phyloP scores from a whole-genome alignment of 2,113 vertebrate species.

The Conger conger region DNA sequence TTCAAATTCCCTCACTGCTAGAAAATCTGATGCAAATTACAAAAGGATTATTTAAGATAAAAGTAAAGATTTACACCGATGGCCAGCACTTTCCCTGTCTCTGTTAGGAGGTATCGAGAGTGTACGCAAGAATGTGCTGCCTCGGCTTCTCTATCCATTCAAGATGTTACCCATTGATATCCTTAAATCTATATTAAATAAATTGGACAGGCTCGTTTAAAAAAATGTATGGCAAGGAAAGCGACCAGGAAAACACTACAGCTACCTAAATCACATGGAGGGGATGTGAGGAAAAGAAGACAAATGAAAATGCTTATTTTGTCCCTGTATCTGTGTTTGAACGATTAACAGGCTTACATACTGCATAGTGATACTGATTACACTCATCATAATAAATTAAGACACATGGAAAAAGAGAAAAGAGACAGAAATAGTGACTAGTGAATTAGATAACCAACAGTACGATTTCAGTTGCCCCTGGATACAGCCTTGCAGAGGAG shows the following conservation, averaged over 20 bases:
- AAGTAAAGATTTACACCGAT: slow-evolving; percentile 14
- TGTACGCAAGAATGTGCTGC: too few species aligned
- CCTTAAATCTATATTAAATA: not conserved
- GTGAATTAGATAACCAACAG: not conserved
- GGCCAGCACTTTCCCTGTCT: slow-evolving; percentile 7
- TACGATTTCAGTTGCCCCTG: slow-evolving; percentile 54
- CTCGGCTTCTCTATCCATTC: too few species aligned
- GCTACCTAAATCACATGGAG: too few species aligned
- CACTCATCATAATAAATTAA: not conserved
- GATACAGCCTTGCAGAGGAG: slow-evolving; percentile 53
- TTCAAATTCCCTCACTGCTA: slow-evolving; percentile 11
- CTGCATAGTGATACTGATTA: too few species aligned
- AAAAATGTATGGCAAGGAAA: not conserved
- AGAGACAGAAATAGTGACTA: not conserved
- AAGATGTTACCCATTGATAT: not conserved
- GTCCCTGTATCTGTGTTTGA: too few species aligned
- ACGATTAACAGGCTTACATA: too few species aligned
- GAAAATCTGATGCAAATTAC: slow-evolving; percentile 29
- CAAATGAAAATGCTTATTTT: too few species aligned
- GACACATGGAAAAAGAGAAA: not conserved
- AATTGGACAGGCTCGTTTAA: not conserved
- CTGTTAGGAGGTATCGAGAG: slow-evolving; percentile 16
- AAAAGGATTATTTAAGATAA: not conserved
- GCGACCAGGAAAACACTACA: slow-evolving; percentile 3
- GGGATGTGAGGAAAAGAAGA: too few species aligned